A percentile compares a stretch with the other conserved stretches of the same genome.
phyloP scores from a whole-genome alignment of 2,797 vertebrate species.

The Botia kubotai region DNA sequence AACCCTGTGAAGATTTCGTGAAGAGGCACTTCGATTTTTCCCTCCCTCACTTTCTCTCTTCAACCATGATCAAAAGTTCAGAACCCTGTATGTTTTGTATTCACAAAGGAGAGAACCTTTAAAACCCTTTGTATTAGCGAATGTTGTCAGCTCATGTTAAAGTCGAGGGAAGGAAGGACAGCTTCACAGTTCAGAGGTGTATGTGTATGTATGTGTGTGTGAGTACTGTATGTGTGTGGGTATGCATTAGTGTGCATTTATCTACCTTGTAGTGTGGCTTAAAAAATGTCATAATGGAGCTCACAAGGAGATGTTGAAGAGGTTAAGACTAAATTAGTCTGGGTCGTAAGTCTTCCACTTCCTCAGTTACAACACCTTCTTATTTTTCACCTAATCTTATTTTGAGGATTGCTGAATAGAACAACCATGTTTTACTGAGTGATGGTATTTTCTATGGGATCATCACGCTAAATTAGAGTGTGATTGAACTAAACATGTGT shows the following conservation, averaged over 20 bases:
- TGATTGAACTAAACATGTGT: conserved; percentile 54
- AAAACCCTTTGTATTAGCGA: conserved; percentile 81
- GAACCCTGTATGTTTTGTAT: conserved; percentile 82
- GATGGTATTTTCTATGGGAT: conserved; percentile 52
- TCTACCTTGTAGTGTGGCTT: conserved; percentile 23
- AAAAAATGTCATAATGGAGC: conserved; percentile 48
- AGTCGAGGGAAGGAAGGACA: conserved; percentile 63
- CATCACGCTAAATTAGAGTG: conserved; percentile 44
- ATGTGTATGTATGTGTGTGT: conserved; percentile 22
- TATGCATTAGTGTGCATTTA: conserved; percentile 5
- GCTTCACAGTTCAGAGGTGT: conserved; percentile 71
- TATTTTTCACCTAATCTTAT: conserved; percentile 51
- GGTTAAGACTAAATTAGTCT: conserved; percentile 46
- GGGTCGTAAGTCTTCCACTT: conserved; percentile 50
- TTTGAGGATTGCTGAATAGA: conserved; percentile 36
- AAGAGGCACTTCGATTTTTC: conserved; percentile 77
- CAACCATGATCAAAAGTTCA: conserved; percentile 84
- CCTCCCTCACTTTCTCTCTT: conserved; percentile 62
- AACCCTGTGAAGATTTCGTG: conserved; percentile 79
- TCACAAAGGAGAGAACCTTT: conserved; percentile 79
- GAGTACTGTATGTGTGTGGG: conserved; percentile 20
- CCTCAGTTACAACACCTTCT: conserved; percentile 47
- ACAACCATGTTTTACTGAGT: conserved; percentile 24
- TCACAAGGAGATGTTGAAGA: conserved; percentile 48
- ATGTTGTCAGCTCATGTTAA: conserved; percentile 78